Evolutionary conservation across 2,113 vertebrate species (phyloP).

Genomic region (Saguinus midas): DNA sequence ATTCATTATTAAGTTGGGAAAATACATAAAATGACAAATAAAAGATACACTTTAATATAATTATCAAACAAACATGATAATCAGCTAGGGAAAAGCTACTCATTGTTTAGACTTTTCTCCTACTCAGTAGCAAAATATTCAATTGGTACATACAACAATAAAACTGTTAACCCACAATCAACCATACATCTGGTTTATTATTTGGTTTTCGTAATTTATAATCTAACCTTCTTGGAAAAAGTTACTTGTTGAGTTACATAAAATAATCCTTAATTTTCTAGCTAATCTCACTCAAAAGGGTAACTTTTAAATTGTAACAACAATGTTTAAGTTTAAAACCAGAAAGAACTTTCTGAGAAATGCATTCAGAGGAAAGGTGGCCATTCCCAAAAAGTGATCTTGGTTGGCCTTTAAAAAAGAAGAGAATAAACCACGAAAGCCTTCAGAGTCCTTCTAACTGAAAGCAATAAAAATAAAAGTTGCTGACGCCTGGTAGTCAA

Average conservation of each 20-base stretch:
- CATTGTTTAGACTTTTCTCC: background rate
- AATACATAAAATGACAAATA: background rate
- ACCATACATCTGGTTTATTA: background rate
- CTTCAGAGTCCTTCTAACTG: background rate
- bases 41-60: background rate
- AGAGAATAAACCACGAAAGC: background rate
- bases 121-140: background rate
- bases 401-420: constrained; percentile 16
- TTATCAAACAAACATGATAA: background rate
- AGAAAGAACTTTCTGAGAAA: background rate
- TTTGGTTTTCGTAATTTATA: constrained; percentile 6
- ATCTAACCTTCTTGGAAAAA: background rate
- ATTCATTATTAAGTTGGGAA: background rate
- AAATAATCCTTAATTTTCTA: background rate
- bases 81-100: background rate
- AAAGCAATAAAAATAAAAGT: constrained; percentile 50
- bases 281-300: background rate
- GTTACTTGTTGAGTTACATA: background rate
- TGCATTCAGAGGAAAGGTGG: background rate
- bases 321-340: background rate
- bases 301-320: constrained; percentile 7
- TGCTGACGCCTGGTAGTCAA: background rate
- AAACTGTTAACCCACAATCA: background rate
- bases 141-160: background rate
- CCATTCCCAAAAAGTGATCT: background rate